Evolutionary conservation across 92 coral and sea anemone genomes (phyloP), one percentile per base, ranked within the genome.

Genomic region (Epizoanthus illoricatus): DNA sequence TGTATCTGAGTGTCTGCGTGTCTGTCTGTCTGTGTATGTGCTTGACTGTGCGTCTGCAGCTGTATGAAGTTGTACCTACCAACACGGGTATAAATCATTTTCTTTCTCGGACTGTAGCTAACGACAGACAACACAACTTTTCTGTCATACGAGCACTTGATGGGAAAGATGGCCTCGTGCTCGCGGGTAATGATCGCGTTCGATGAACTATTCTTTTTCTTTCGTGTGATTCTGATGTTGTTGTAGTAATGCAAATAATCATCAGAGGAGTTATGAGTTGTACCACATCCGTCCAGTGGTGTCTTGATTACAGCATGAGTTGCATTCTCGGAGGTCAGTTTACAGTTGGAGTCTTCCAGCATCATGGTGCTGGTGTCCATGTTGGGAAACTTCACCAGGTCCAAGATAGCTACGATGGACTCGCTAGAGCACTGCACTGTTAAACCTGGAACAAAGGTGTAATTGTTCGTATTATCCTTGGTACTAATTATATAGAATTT

Each of bases 111-210:
- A 28, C 79, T 73, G 72, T 41, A 81, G 54, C 85, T 79, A 52
- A 86, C 74, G n/a, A 88, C 90, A 28, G 92, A 91, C 42, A 93
- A 41, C 52, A 88, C 80, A 0, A 81, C 84, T 63, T 69, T 84
- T 64, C 87, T 91, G 49, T 88, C 75, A 68, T 88, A 93, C 57
- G 94, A 88, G 52, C 97, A 93, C 85, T 93, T 71, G 82, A 93
- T 80, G 33, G 92, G 94, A 67, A 90, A 81, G 16, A 79, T 69
- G 4, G 87, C 93, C 82, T 76, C 81, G 39, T 86, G 89, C 40
- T 88, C 89, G 21, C 97, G 90, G 39, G 92, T 90, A 19, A 93
- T 90, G 70, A 79, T 57, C n/a, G 82, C 69, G 39, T 81, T 36
- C 17, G 63, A 64, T 23, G 47, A 52, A 0, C 9, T 56, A 6